Evolutionary conservation across 2,113 vertebrate genomes (phyloP).

Genomic region (Stegostoma tigrinum): DNA sequence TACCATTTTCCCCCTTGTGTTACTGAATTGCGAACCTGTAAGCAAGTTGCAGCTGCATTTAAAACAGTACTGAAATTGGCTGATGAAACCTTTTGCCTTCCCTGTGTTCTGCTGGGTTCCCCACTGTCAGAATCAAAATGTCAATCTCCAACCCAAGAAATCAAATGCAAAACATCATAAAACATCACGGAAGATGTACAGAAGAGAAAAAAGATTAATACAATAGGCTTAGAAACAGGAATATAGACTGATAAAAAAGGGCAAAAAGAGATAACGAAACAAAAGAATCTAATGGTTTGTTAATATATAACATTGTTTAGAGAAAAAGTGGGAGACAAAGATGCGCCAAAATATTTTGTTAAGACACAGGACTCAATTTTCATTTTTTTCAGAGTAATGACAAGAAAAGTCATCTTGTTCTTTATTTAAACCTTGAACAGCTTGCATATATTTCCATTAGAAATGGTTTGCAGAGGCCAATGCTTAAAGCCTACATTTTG

Average conservation of each 20-base stretch:
- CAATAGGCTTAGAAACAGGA: not conserved
- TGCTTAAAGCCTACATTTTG: conserved; percentile 10
- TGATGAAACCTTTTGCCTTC: not conserved
- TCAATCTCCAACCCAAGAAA: not conserved
- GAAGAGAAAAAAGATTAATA: not conserved
- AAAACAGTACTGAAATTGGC: not conserved
- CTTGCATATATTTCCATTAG: not conserved
- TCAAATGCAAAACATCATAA: not conserved
- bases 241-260: not conserved
- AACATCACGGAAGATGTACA: not conserved
- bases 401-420: not conserved
- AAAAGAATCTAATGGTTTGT: not conserved
- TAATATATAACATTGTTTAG: not conserved
- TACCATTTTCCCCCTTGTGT: no score
- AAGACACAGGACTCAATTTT: not conserved
- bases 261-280: not conserved
- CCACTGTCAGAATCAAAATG: not conserved
- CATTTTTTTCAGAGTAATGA: not conserved
- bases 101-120: not conserved
- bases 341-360: not conserved
- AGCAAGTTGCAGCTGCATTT: not conserved
- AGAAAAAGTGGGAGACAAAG: not conserved
- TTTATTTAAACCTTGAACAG: conserved; percentile 4
- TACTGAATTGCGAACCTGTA: not conserved
- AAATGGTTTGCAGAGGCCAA: not conserved